Percentiles rank a stretch among this genome's conserved stretches.
Evolutionary conservation across 2,888 invertebrate genomes (phyloP).

Genomic region (Netelia virgata): DNA sequence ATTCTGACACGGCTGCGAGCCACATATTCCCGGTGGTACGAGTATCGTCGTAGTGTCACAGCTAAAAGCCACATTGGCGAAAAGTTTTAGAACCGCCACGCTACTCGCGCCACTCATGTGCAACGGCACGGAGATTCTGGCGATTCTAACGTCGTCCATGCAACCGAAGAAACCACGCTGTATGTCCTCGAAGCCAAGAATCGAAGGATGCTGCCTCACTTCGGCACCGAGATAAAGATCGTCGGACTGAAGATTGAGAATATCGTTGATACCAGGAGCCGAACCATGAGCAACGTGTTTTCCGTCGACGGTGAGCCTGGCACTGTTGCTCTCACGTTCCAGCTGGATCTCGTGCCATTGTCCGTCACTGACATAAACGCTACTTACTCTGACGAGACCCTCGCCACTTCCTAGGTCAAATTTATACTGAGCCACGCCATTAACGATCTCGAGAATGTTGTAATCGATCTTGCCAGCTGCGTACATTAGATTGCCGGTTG

Average conservation of each 20-base stretch:
- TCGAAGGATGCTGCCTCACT: slow-evolving; percentile 91
- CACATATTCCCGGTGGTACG: slow-evolving; percentile 89
- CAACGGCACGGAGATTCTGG: slow-evolving; percentile 91
- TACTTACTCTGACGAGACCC: slow-evolving; percentile 92
- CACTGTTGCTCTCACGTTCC: slow-evolving; percentile 93
- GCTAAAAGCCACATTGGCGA: slow-evolving; percentile 90
- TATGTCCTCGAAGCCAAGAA: slow-evolving; percentile 90
- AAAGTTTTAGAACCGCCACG: slow-evolving; percentile 88
- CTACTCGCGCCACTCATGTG: slow-evolving; percentile 88
- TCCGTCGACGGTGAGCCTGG: slow-evolving; percentile 92
- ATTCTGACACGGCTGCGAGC: slow-evolving; percentile 92
- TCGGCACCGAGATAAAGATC: slow-evolving; percentile 94
- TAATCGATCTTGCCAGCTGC: slow-evolving; percentile 95
- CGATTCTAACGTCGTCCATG: slow-evolving; percentile 94
- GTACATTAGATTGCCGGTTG: slow-evolving; percentile 94
- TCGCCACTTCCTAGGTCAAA: slow-evolving; percentile 97
- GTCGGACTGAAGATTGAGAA: slow-evolving; percentile 94
- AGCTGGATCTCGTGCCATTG: slow-evolving; percentile 93
- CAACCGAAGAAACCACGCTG: slow-evolving; percentile 96
- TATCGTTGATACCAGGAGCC: slow-evolving; percentile 92
- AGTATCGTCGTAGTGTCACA: slow-evolving; percentile 88
- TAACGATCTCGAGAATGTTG: slow-evolving; percentile 94
- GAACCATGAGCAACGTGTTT: slow-evolving; percentile 90
- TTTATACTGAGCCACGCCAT: slow-evolving; percentile 95
- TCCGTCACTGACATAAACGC: slow-evolving; percentile 93